Evolutionary conservation across 2,797 vertebrate genomes (phyloP), one percentile per base, ranked within the genome.

Genomic region (Phalanger gymnotis): DNA sequence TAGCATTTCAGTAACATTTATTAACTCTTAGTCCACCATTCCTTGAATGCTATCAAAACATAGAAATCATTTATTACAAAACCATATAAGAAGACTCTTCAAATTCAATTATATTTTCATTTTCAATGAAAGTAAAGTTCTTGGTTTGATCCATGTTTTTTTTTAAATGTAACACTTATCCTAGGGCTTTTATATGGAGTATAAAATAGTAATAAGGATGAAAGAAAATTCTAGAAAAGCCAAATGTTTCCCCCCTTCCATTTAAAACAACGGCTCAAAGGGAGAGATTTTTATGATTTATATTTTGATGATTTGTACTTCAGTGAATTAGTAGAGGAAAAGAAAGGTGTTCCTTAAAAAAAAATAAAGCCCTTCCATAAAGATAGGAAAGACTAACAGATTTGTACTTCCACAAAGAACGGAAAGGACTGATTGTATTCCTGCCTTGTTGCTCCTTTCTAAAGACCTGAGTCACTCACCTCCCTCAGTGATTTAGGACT

Each of bases 261-360:
- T 66, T 66, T 14, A 5, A 30, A 94, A 55, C 4, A 54, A 4
- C 34, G 91, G 56, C 53, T 95, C 55, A 89, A 90, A 94, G 94
- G 52, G 19, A 55, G 81, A 57, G 54, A 53, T 54, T 92, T 91
- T 14, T 56, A 4, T 61, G 92, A 52, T n/a, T n/a, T n/a, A n/a
- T n/a, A 53, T 54, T 92, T 91, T 14, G 53, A 4, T 61, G 92
- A 52, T n/a, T 61, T 90, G 51, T 16, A 27, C 53, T 87, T 31
- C 53, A 40, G 1, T 90, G 92, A 66, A 54, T 58, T 57, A 91
- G 90, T 95, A 81, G 53, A 66, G 53, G 28, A 95, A 57, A n/a
- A 52, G 51, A 95, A 95, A 92, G 25, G 47, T 52, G n/a, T 95
- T 96, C 30, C 73, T 58, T 30, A 95, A 95, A 51, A 92, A 47